Percentiles rank a stretch among this genome's conserved stretches.
These are phyloP conservation scores for Indicator maculatus DNA, from an alignment of 2,113 vertebrate species.

Conservation along the genomic window DNA sequence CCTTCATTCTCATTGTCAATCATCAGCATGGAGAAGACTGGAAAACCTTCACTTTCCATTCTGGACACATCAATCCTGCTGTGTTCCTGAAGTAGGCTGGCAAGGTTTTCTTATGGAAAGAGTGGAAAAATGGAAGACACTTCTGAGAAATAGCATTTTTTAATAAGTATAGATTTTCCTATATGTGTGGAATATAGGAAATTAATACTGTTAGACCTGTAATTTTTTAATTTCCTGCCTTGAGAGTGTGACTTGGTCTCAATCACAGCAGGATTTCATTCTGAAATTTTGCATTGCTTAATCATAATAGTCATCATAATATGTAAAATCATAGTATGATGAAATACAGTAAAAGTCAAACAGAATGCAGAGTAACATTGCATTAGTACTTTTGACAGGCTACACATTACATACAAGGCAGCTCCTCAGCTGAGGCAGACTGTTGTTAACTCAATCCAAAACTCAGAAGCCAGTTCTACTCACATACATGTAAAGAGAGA, in stretches of 20 bases:
- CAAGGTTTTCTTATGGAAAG: background rate
- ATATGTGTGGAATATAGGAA: background rate
- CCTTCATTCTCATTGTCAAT: background rate
- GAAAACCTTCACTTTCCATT: background rate
- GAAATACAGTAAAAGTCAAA: background rate
- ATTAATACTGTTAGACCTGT: background rate
- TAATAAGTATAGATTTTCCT: background rate
- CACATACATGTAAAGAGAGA: background rate
- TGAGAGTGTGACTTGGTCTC: background rate
- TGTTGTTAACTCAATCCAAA: background rate
- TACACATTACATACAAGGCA: background rate
- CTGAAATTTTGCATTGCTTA: background rate
- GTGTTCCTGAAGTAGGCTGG: background rate
- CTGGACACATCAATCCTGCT: accelerated
- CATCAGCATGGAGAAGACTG: background rate
- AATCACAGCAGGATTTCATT: background rate
- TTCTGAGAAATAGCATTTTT: background rate
- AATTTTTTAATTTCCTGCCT: background rate
- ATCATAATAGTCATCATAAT: background rate
- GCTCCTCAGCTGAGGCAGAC: background rate
- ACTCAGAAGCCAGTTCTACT: background rate
- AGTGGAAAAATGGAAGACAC: background rate
- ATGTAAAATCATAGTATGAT: background rate
- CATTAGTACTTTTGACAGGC: background rate
- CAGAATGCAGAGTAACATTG: background rate